phyloP scores from a whole-genome alignment of 2,113 vertebrate genomes.

The Nyctereutes procyonoides region DNA sequence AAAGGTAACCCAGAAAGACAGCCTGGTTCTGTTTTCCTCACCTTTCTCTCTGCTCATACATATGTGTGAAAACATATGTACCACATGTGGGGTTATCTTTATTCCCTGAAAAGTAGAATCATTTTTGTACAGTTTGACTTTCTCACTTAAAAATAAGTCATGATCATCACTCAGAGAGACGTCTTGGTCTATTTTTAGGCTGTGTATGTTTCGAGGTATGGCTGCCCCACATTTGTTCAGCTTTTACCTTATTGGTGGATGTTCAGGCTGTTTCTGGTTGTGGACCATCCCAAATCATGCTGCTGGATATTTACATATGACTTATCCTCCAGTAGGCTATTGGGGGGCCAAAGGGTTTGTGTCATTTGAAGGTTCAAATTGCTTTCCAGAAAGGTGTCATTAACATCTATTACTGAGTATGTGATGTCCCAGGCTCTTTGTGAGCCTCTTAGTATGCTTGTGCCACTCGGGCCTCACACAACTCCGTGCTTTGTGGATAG shows the following conservation, averaged over 20 bases:
- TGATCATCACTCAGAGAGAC: fast-evolving
- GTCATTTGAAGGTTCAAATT: neutral
- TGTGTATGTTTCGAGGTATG: neutral
- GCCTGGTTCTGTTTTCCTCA: neutral
- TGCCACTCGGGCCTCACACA: fast-evolving
- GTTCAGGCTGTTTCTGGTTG: neutral
- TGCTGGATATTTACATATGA: neutral
- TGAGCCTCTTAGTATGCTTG: fast-evolving
- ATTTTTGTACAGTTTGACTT: neutral
- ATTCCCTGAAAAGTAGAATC: neutral
- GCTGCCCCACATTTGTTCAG: no score
- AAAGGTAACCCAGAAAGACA: no score
- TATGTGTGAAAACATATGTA: neutral
- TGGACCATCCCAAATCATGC: neutral
- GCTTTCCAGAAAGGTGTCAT: neutral
- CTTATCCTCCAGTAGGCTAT: fast-evolving
- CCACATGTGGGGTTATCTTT: neutral
- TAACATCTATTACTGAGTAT: fast-evolving
- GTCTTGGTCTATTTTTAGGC: neutral
- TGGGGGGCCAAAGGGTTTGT: neutral
- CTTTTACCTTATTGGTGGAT: no score
- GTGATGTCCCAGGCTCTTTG: fast-evolving
- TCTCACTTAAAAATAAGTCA: neutral
- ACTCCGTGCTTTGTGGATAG: neutral
- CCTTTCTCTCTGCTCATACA: no score